Percentiles rank a stretch among this genome's conserved stretches.
Conservation (phyloP, 2,797 vertebrate species). For the Tangara arthus region DNA sequence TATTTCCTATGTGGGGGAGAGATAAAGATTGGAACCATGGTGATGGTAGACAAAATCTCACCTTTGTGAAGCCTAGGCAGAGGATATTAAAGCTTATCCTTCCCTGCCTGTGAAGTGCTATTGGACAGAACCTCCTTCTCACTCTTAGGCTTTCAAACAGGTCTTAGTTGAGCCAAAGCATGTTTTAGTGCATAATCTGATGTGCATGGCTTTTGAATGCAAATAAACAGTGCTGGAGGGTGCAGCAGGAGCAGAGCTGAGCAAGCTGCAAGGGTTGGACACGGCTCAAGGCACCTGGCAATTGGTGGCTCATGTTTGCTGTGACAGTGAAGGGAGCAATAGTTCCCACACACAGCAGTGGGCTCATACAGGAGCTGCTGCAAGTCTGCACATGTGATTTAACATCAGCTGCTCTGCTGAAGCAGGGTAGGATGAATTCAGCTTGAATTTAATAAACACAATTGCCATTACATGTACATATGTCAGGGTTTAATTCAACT, state of each 20-base stretch:
- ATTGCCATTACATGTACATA: neutral
- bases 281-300: neutral
- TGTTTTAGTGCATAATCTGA: neutral
- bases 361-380: neutral
- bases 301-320: neutral
- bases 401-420: neutral
- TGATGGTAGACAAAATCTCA: neutral
- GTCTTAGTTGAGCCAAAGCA: neutral
- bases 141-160: neutral
- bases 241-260: neutral
- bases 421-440: neutral
- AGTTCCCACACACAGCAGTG: rapidly evolving
- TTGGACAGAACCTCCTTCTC: neutral
- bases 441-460: neutral
- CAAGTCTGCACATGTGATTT: neutral
- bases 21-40: neutral
- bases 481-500: neutral
- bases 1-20: neutral
- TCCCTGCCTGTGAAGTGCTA: neutral
- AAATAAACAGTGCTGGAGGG: neutral
- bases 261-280: neutral
- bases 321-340: rapidly evolving
- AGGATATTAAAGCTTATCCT: neutral
- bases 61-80: neutral
- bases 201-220: neutral